Evolutionary conservation across 2,888 invertebrate genomes (phyloP).

Genomic region (Meiosimyza platycephala): DNA sequence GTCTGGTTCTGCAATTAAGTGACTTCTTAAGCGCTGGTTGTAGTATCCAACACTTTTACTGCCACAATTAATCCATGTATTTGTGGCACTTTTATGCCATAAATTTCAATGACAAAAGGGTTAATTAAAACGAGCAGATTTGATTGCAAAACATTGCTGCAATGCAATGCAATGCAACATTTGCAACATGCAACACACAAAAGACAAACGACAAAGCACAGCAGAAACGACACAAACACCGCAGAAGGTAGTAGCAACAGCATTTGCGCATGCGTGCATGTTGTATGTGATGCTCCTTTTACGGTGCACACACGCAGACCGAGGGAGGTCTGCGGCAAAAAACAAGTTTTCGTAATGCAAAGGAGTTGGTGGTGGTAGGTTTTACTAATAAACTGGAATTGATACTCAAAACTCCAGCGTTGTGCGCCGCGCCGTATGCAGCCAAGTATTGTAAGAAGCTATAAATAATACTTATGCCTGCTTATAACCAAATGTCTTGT

Average conservation of each 20-base stretch:
- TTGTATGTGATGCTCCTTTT: no score
- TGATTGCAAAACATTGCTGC: neutral
- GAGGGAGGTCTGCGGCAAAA: neutral
- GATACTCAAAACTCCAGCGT: neutral
- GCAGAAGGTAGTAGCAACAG: neutral
- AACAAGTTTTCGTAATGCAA: neutral
- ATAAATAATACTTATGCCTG: conserved; percentile 17
- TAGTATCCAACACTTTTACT: neutral
- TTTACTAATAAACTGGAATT: conserved; percentile 1
- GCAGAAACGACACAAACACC: neutral
- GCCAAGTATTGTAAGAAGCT: conserved; percentile 1
- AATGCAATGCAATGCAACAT: neutral
- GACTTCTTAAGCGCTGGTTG: neutral
- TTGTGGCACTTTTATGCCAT: conserved; percentile 19
- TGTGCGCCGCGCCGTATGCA: neutral
- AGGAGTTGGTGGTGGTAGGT: neutral
- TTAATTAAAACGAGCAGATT: conserved; percentile 16
- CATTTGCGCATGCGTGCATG: conserved; percentile 5
- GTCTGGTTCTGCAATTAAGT: neutral
- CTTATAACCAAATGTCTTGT: conserved; percentile 9
- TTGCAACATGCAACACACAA: no score
- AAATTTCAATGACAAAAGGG: conserved; percentile 28
- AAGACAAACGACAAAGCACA: no score
- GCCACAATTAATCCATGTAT: neutral
- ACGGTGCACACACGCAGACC: no score